Evolutionary conservation across 2,797 vertebrate genomes (phyloP).

Genomic region (Prunella strophiata): DNA sequence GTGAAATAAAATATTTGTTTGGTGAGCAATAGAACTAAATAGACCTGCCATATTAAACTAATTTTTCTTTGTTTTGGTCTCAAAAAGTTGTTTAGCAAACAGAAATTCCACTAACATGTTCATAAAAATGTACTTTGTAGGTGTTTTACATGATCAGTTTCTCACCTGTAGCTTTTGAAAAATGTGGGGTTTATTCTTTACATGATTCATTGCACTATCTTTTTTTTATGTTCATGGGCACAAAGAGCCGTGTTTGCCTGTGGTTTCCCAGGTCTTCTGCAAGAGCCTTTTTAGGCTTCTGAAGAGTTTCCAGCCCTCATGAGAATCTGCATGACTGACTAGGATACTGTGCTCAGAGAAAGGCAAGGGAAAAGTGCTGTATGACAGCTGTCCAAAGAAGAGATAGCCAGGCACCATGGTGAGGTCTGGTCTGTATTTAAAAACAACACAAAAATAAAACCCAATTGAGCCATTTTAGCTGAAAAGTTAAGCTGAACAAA

Average conservation of each 20-base stretch:
- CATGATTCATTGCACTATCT: background rate
- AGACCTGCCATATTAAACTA: background rate
- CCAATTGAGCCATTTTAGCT: background rate
- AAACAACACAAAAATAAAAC: background rate
- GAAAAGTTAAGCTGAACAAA: background rate
- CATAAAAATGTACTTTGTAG: background rate
- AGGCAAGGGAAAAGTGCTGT: background rate
- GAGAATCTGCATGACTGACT: background rate
- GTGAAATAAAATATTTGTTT: background rate
- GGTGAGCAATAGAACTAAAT: background rate
- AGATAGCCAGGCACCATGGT: rapidly evolving
- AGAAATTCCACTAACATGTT: background rate
- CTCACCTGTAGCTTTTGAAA: background rate
- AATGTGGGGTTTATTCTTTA: rapidly evolving
- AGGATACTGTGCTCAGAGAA: background rate
- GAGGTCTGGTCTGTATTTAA: background rate
- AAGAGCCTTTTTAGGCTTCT: background rate
- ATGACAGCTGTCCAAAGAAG: background rate
- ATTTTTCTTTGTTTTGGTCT: background rate
- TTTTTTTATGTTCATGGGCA: background rate
- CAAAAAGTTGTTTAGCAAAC: background rate
- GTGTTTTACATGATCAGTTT: background rate
- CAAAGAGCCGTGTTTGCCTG: background rate
- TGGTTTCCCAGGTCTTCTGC: background rate
- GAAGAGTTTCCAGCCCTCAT: background rate